A percentile compares a stretch with the other conserved stretches of the same genome.
phyloP scores from a whole-genome alignment of 2,888 invertebrate species.

The Melinopterus prodromus region DNA sequence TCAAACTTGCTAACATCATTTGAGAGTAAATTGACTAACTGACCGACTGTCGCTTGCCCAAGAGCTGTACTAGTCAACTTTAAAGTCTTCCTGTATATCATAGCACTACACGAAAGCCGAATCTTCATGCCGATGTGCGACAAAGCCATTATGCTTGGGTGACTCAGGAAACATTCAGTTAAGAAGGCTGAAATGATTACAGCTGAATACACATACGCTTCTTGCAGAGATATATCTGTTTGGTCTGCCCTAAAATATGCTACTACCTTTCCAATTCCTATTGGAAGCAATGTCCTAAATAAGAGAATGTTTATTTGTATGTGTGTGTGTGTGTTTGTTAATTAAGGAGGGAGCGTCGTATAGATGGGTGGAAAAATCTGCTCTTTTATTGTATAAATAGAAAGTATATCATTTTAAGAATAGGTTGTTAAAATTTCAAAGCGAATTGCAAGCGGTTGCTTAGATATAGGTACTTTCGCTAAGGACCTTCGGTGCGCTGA shows the following conservation, averaged over 20 bases:
- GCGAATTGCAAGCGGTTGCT: too few relatives aligned
- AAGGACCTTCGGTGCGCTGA: too few relatives aligned
- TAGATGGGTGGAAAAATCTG: too few relatives aligned
- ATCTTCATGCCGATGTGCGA: constrained; percentile 87
- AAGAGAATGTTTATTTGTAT: constrained; percentile 18
- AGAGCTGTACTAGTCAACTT: constrained; percentile 64
- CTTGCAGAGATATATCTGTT: constrained; percentile 47
- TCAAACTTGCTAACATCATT: constrained; percentile 84
- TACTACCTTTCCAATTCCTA: constrained; percentile 71
- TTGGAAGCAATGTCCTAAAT: constrained; percentile 54
- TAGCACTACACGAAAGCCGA: constrained; percentile 81
- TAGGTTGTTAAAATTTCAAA: too few relatives aligned
- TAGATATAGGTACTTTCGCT: too few relatives aligned
- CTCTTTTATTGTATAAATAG: too few relatives aligned
- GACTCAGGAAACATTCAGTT: constrained; percentile 51
- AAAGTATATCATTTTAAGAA: too few relatives aligned
- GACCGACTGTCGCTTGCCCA: constrained; percentile 66
- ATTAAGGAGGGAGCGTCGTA: too few relatives aligned
- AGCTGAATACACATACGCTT: constrained; percentile 79
- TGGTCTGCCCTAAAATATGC: constrained; percentile 66
- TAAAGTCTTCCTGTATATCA: constrained; percentile 79
- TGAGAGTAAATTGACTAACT: constrained; percentile 64
- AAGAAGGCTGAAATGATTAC: constrained; percentile 66
- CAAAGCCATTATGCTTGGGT: constrained; percentile 90
- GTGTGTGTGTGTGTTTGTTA: background rate